Percentiles rank a stretch among this genome's conserved stretches.
phyloP scores from a whole-genome alignment of 2,113 vertebrate species.

The Phyllostomus hastatus region DNA sequence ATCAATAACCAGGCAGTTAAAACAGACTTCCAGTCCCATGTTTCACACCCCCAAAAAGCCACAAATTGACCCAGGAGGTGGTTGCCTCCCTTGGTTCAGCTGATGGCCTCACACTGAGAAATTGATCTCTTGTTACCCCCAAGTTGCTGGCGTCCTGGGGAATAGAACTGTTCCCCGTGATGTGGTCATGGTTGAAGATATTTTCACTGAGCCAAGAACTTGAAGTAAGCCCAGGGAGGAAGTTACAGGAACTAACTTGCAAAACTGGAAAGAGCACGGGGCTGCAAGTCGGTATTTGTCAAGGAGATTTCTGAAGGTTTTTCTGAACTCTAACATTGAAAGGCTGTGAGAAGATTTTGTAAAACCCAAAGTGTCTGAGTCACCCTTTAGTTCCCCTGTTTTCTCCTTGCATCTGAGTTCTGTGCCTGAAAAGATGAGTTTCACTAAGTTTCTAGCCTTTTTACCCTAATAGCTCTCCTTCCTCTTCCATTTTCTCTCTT shows the following conservation, averaged over 20 bases:
- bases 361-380: not conserved
- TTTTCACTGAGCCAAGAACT: not conserved
- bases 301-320: not conserved
- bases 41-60: not conserved
- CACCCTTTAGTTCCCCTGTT: not conserved
- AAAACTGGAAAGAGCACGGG: not conserved
- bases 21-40: not conserved
- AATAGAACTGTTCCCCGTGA: not conserved
- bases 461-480: not conserved
- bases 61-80: not conserved
- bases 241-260: not conserved
- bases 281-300: accelerated
- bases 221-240: not conserved
- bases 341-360: not conserved
- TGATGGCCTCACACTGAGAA: not conserved
- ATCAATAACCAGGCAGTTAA: conserved; percentile 12
- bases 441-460: not conserved
- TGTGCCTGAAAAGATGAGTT: not conserved
- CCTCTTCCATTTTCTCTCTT: not conserved
- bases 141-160: not conserved
- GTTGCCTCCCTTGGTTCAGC: not conserved
- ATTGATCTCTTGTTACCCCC: not conserved
- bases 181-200: not conserved
- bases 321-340: not conserved
- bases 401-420: not conserved